Conservation (phyloP, 2,888 invertebrate genomes). For the Chymomyza fuscimana region DNA sequence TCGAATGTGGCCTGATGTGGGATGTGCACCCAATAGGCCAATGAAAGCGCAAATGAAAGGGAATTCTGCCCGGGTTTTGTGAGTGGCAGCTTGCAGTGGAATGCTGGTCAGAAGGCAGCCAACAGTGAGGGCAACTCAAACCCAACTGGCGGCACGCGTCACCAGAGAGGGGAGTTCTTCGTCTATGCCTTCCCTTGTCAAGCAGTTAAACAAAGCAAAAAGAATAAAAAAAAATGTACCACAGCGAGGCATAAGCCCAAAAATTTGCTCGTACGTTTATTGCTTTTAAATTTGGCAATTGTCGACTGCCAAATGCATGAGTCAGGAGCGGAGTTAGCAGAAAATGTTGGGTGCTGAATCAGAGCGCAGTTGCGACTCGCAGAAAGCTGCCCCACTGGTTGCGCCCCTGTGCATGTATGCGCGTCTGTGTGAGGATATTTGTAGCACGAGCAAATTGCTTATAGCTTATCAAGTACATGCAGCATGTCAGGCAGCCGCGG, state of each 20-base stretch:
- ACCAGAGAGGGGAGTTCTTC: conserved; percentile 13
- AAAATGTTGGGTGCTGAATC: too few species aligned
- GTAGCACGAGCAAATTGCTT: conserved; percentile 61
- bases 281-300: conserved; percentile 75
- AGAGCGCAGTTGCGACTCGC: too few species aligned
- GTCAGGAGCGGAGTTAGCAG: not conserved
- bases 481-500: conserved; percentile 15
- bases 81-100: conserved; percentile 6
- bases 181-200: conserved; percentile 40
- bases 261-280: conserved; percentile 70
- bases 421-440: conserved; percentile 45
- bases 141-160: conserved; percentile 46
- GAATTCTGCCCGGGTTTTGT: conserved; percentile 36
- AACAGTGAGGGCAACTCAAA: conserved; percentile 1
- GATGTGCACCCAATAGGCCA: conserved; percentile 35
- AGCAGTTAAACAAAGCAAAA: conserved; percentile 46
- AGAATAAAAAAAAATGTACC: conserved; percentile 2
- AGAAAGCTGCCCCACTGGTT: not conserved
- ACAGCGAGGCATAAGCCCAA: conserved; percentile 45
- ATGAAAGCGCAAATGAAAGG: conserved; percentile 68
- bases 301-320: conserved; percentile 47
- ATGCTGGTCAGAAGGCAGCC: conserved; percentile 1
- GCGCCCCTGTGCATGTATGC: conserved; percentile 18
- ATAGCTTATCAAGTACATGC: conserved; percentile 65
- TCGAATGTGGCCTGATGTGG: not conserved